These are phyloP conservation scores for Schlechtendalia chinensis DNA, from an alignment of 1,140 invertebrate genomes.

Conservation along the genomic window DNA sequence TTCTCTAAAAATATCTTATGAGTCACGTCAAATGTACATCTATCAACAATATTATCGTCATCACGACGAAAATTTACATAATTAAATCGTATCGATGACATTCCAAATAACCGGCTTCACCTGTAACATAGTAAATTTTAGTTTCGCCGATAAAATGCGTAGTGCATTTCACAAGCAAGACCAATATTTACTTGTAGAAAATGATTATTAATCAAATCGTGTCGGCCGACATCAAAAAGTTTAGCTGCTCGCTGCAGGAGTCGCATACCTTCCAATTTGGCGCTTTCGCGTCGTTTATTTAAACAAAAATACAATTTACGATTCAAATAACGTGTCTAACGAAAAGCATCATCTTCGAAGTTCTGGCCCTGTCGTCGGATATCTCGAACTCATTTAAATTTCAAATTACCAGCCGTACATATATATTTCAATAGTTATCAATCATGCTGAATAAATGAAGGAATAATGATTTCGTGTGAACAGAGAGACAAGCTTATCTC, in stretches of 20 bases:
- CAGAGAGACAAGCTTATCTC: background rate
- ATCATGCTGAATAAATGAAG: constrained; percentile 26
- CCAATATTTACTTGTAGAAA: background rate
- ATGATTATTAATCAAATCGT: constrained; percentile 34
- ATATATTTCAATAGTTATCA: constrained; percentile 29
- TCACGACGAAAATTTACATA: too few species aligned
- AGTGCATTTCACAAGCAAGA: background rate
- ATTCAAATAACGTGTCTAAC: constrained; percentile 31
- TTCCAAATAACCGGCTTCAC: too few species aligned
- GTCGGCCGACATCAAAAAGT: constrained; percentile 23
- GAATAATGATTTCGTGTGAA: background rate
- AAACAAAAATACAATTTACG: constrained; percentile 36
- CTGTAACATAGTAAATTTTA: too few species aligned
- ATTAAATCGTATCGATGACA: too few species aligned
- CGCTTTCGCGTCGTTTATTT: constrained; percentile 20
- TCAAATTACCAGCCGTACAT: background rate
- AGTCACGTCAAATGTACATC: too few species aligned
- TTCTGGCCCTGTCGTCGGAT: background rate
- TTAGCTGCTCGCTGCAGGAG: background rate
- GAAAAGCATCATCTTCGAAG: constrained; percentile 10
- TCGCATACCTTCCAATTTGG: constrained; percentile 29
- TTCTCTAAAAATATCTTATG: too few species aligned
- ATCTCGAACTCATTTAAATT: constrained; percentile 35
- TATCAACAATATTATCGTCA: too few species aligned
- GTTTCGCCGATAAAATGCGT: too few species aligned